These are phyloP conservation scores for Sphinx pinastri DNA, from an alignment of 2,888 invertebrate genomes.

Conservation along the genomic window DNA sequence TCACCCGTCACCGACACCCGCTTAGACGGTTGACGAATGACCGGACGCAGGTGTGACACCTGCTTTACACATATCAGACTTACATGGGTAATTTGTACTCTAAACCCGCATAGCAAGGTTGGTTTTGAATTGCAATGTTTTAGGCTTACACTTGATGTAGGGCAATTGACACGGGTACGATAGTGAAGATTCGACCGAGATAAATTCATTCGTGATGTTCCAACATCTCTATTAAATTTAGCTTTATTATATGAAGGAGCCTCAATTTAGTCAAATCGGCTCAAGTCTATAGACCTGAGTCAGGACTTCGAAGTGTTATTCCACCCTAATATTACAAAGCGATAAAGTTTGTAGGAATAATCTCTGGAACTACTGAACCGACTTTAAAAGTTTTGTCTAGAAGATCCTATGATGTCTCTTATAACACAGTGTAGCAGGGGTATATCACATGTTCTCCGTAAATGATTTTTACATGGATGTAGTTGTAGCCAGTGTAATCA, in stretches of 20 bases:
- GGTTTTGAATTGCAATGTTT: slow-evolving; percentile 32
- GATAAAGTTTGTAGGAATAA: too few species aligned
- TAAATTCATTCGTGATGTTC: slow-evolving; percentile 22
- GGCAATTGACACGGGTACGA: slow-evolving; percentile 60
- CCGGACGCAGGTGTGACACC: slow-evolving; percentile 55
- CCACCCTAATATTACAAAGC: too few species aligned
- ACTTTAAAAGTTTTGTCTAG: too few species aligned
- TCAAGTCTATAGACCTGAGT: neutral
- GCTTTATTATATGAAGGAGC: neutral
- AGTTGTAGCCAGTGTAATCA: too few species aligned
- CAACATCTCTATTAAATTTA: slow-evolving; percentile 18
- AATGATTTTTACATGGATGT: too few species aligned
- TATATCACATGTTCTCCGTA: too few species aligned
- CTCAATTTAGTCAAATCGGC: neutral
- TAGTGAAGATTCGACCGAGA: slow-evolving; percentile 31
- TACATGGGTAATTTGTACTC: slow-evolving; percentile 31
- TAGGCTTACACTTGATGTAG: slow-evolving; percentile 46
- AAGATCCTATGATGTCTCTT: too few species aligned
- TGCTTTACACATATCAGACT: slow-evolving; percentile 34
- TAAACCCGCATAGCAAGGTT: slow-evolving; percentile 31
- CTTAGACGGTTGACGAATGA: slow-evolving; percentile 56
- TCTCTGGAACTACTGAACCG: too few species aligned
- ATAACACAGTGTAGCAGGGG: too few species aligned
- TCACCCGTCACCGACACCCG: slow-evolving; percentile 43
- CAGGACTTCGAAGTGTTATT: neutral